These are phyloP conservation scores for rat (Rattus norvegicus) DNA, from an alignment of 2,113 vertebrate genomes.

Conservation along the genomic window DNA sequence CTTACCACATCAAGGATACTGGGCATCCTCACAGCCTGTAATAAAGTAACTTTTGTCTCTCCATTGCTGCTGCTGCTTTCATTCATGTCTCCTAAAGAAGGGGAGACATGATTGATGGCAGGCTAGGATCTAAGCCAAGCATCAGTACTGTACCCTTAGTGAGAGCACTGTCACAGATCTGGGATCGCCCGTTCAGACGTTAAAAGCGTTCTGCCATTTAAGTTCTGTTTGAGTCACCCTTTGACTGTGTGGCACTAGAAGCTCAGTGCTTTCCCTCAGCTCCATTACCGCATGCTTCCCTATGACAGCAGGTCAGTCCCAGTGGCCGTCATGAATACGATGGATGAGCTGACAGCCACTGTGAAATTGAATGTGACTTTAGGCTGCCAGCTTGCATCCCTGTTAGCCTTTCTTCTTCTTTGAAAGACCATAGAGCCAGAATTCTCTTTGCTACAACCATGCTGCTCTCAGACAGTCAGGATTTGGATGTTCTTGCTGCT, in stretches of 20 bases:
- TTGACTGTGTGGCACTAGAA: not conserved
- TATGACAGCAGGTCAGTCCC: not conserved
- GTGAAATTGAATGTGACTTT: not conserved
- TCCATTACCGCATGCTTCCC: not conserved
- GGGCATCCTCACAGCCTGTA: not conserved
- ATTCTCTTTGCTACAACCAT: not conserved
- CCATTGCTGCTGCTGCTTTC: not conserved
- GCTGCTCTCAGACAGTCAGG: not conserved
- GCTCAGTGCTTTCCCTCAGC: not conserved
- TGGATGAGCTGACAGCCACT: not conserved
- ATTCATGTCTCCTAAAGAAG: not conserved
- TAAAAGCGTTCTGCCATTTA: not conserved
- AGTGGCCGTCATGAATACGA: not conserved
- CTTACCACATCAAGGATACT: not conserved
- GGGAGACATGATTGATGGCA: not conserved
- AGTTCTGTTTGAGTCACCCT: not conserved
- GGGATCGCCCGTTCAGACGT: not conserved
- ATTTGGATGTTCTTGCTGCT: not conserved
- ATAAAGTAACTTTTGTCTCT: not conserved
- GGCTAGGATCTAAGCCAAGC: not conserved
- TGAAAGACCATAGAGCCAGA: not conserved
- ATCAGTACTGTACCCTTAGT: not conserved
- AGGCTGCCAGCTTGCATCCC: no score
- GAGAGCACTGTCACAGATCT: not conserved
- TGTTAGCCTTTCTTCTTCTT: no score